phyloP scores from a whole-genome alignment of 2,888 invertebrate genomes.

The Corbicula japonica region DNA sequence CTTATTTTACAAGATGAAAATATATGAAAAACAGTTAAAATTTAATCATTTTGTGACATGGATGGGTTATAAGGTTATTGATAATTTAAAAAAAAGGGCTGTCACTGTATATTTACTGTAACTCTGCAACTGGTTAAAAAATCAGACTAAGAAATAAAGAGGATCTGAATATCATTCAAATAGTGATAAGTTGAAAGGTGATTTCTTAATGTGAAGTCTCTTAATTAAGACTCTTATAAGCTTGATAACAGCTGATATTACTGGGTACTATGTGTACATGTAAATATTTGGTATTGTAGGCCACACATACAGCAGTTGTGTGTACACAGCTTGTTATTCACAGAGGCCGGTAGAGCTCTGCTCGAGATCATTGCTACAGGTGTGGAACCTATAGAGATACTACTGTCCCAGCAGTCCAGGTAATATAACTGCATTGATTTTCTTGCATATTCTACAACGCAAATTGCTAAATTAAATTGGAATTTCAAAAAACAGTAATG shows the following conservation, averaged over 20 bases:
- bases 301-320: constrained; percentile 82
- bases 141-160: too few relatives aligned
- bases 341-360: constrained; percentile 85
- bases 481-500: too few relatives aligned
- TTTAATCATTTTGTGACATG: neutral
- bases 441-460: neutral
- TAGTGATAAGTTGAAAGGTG: too few relatives aligned
- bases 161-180: too few relatives aligned
- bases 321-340: constrained; percentile 85
- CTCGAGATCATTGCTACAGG: constrained; percentile 86
- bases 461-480: too few relatives aligned
- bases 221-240: too few relatives aligned
- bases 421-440: constrained; percentile 45
- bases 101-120: constrained; percentile 2
- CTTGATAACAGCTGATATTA: too few relatives aligned
- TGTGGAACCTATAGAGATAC: constrained; percentile 84
- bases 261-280: too few relatives aligned
- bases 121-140: too few relatives aligned
- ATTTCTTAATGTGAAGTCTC: too few relatives aligned
- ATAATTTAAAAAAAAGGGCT: neutral
- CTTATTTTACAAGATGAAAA: neutral
- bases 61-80: neutral
- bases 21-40: neutral
- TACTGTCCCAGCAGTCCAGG: constrained; percentile 85
- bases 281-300: too few relatives aligned